A percentile compares a stretch with the other conserved stretches of the same genome.
These are phyloP conservation scores for Catharus fuscescens DNA, from an alignment of 2,113 vertebrate genomes.

Conservation along the genomic window DNA sequence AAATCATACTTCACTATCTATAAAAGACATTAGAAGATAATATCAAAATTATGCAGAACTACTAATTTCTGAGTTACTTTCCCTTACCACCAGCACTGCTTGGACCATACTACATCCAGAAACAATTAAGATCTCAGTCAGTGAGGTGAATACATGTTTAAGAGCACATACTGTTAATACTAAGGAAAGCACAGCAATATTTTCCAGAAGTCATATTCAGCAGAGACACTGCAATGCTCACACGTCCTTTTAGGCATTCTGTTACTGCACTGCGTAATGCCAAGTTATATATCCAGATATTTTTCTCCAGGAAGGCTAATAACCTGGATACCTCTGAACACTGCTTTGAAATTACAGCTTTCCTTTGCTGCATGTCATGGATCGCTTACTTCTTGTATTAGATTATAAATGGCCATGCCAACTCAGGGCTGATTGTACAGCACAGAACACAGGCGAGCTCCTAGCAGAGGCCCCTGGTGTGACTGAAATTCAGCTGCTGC, in stretches of 20 bases:
- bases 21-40: not conserved
- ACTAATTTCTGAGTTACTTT: not conserved
- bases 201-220: not conserved
- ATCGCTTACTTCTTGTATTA: not conserved
- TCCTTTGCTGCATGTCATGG: slow-evolving; percentile 15
- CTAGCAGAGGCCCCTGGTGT: slow-evolving; percentile 41
- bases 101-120: not conserved
- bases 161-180: not conserved
- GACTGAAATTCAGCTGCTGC: slow-evolving; percentile 44
- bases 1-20: not conserved
- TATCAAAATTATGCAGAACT: not conserved
- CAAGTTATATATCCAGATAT: not conserved
- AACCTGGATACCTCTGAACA: not conserved
- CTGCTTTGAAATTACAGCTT: slow-evolving; percentile 25
- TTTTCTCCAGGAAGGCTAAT: slow-evolving; percentile 6
- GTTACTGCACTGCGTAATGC: not conserved
- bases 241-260: not conserved
- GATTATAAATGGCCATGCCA: slow-evolving; percentile 37
- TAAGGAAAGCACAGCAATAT: not conserved
- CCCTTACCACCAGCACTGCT: not conserved
- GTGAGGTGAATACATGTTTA: not conserved
- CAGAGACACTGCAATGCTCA: not conserved
- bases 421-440: not conserved
- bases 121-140: not conserved
- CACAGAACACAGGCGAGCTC: not conserved